phyloP scores from a whole-genome alignment of 2,888 invertebrate species.

The Aricia artaxerxes region DNA sequence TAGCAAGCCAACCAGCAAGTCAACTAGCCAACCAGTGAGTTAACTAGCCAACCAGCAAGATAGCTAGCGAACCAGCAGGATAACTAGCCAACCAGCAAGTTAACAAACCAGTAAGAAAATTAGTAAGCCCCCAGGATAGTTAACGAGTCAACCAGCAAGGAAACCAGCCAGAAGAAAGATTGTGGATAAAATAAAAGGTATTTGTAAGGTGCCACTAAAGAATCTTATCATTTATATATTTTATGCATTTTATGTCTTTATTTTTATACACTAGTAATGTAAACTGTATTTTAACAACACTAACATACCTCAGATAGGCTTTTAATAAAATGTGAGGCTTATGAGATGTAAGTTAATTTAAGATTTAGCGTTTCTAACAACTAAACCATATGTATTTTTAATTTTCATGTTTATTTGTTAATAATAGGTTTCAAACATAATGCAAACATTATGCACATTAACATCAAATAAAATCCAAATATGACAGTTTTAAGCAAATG shows the following conservation, averaged over 20 bases:
- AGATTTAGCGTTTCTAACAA: conserved; percentile 4
- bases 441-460: neutral
- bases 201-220: neutral
- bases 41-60: neutral
- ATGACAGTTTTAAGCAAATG: neutral
- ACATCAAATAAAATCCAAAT: neutral
- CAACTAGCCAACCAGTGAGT: neutral
- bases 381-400: neutral
- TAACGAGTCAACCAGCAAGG: neutral
- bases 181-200: neutral
- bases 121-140: neutral
- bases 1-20: neutral
- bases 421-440: neutral
- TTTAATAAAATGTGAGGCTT: conserved; percentile 28
- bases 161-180: too few relatives aligned
- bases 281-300: conserved; percentile 25
- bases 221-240: conserved; percentile 15
- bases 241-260: conserved; percentile 18
- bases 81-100: neutral
- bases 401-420: neutral
- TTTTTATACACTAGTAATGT: neutral
- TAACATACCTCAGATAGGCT: conserved; percentile 33
- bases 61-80: neutral
- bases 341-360: conserved; percentile 30
- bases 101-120: neutral